phyloP scores from a whole-genome alignment of 2,797 vertebrate species.

The Pteronotus mesoamericanus region DNA sequence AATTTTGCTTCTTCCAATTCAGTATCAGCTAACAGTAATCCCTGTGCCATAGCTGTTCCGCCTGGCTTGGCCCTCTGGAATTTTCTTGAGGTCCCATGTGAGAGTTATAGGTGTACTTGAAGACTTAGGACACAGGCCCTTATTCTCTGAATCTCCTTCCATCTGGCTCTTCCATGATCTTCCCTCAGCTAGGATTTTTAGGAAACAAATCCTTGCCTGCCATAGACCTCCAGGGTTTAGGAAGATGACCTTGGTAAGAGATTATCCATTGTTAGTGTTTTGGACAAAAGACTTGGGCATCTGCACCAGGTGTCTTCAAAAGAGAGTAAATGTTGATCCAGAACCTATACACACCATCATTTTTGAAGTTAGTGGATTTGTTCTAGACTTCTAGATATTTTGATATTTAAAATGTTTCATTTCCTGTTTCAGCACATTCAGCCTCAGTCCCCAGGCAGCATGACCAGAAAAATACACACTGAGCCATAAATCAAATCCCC shows the following conservation, averaged over 20 bases:
- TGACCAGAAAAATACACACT: background rate
- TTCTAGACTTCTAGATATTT: background rate
- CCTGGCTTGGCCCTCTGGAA: background rate
- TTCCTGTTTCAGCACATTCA: background rate
- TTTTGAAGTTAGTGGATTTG: slow-evolving; percentile 16
- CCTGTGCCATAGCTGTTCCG: background rate
- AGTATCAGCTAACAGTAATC: background rate
- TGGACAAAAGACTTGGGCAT: background rate
- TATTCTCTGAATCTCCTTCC: background rate
- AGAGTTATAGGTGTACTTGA: background rate
- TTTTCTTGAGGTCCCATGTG: background rate
- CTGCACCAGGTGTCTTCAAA: background rate
- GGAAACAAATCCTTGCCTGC: background rate
- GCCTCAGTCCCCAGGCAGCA: slow-evolving; percentile 13
- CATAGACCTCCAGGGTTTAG: background rate
- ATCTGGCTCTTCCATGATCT: background rate
- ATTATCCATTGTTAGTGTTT: background rate
- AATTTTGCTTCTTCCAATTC: background rate
- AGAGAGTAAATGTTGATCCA: background rate
- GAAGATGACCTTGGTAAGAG: background rate
- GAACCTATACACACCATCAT: background rate
- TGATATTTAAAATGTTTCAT: background rate
- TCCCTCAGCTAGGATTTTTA: background rate
- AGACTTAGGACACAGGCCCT: background rate
- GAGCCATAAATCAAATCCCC: slow-evolving; percentile 35